A percentile compares a stretch with the other conserved stretches of the same genome.
Conservation (phyloP, 2,888 invertebrate species). For the Synanthedon vespiformis region DNA sequence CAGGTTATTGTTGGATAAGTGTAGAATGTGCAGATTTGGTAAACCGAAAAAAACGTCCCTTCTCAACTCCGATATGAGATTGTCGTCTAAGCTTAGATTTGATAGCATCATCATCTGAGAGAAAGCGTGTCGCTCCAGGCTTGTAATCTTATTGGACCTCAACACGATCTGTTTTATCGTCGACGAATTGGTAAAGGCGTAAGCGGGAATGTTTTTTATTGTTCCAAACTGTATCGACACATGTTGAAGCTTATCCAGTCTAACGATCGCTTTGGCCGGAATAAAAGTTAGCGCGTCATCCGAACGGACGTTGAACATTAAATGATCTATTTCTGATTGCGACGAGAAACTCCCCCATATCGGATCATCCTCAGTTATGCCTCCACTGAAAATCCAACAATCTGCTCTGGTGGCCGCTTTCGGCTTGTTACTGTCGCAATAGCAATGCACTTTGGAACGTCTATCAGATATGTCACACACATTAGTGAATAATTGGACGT, state of each 20-base stretch:
- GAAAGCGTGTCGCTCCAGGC: constrained; percentile 77
- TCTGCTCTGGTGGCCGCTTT: constrained; percentile 76
- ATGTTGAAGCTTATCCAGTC: constrained; percentile 75
- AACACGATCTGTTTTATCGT: constrained; percentile 77
- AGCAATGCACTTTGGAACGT: constrained; percentile 59
- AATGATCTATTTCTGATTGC: constrained; percentile 76
- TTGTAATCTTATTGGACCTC: constrained; percentile 76
- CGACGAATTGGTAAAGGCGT: constrained; percentile 81
- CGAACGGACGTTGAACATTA: constrained; percentile 79
- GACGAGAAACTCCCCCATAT: constrained; percentile 81
- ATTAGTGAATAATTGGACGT: constrained; percentile 50
- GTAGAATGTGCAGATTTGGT: constrained; percentile 78
- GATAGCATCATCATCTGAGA: constrained; percentile 79
- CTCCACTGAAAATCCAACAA: constrained; percentile 77
- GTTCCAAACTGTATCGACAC: constrained; percentile 80
- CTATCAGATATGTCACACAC: constrained; percentile 59
- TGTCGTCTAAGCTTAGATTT: constrained; percentile 79
- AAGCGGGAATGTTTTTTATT: constrained; percentile 77
- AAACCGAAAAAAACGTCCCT: constrained; percentile 80
- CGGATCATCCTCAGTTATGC: constrained; percentile 74
- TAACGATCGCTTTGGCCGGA: constrained; percentile 77
- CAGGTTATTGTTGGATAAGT: constrained; percentile 87
- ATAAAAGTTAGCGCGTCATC: constrained; percentile 77
- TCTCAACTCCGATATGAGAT: constrained; percentile 79
- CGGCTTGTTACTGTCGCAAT: constrained; percentile 56